phyloP scores from a whole-genome alignment of 1,140 invertebrate genomes.

The Yoshiicerus persimilis region DNA sequence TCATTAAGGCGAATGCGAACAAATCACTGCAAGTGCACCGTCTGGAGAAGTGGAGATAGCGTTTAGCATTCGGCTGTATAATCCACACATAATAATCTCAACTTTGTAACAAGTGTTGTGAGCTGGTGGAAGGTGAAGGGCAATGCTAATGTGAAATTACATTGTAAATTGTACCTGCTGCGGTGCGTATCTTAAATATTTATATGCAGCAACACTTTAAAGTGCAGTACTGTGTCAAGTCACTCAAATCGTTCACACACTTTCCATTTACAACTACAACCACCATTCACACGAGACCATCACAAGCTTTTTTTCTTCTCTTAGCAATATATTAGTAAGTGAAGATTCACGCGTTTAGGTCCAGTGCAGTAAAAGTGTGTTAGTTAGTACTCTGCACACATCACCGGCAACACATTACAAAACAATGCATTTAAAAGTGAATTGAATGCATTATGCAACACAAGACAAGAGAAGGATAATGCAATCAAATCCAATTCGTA shows the following conservation, averaged over 20 bases:
- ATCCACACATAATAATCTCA: background rate
- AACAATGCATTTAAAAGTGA: background rate
- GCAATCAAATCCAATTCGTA: constrained; percentile 6
- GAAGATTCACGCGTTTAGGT: background rate
- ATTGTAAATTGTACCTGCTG: background rate
- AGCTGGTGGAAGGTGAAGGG: background rate
- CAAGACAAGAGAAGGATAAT: constrained; percentile 6
- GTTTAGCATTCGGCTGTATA: background rate
- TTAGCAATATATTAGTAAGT: background rate
- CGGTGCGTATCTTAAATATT: background rate
- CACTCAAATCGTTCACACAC: background rate
- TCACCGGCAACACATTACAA: background rate
- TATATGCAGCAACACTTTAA: background rate
- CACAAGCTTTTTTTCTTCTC: background rate
- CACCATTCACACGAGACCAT: background rate
- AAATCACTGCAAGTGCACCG: background rate
- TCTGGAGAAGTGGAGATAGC: background rate
- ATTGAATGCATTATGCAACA: background rate
- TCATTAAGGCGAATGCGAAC: background rate
- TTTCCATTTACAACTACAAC: background rate
- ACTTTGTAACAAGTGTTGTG: background rate
- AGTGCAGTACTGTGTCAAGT: background rate
- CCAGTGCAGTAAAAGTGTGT: background rate
- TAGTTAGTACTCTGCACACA: background rate
- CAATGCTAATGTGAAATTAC: background rate